These are phyloP conservation scores for Indicator maculatus DNA, from an alignment of 2,113 vertebrate species.

Conservation along the genomic window DNA sequence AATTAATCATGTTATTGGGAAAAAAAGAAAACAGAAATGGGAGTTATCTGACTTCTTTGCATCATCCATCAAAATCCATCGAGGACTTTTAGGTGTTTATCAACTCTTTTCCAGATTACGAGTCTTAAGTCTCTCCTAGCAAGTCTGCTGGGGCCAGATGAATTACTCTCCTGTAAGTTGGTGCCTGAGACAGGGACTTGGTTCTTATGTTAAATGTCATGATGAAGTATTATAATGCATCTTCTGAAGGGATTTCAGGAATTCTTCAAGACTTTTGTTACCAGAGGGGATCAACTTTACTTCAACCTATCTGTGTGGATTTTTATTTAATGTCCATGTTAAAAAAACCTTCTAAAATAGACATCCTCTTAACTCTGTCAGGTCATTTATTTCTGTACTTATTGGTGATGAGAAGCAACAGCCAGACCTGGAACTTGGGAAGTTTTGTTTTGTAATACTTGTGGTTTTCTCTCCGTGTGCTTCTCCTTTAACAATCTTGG, in stretches of 20 bases:
- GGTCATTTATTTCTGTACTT: background rate
- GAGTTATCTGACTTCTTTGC: background rate
- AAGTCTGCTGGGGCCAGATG: background rate
- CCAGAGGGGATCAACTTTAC: background rate
- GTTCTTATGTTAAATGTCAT: background rate
- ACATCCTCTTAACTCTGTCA: background rate
- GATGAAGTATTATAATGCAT: background rate
- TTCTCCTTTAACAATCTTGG: background rate
- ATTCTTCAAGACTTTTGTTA: background rate
- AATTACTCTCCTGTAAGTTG: background rate
- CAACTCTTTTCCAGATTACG: background rate
- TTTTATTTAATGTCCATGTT: background rate
- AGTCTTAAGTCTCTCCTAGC: background rate
- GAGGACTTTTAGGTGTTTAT: background rate
- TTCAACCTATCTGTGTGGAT: background rate
- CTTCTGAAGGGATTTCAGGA: background rate
- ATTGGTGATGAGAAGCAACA: background rate
- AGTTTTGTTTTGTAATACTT: background rate
- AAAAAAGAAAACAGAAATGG: background rate
- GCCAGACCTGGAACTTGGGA: background rate
- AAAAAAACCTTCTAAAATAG: background rate
- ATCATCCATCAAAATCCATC: background rate
- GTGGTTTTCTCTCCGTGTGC: fast-evolving
- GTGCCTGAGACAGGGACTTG: background rate
- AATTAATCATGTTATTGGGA: constrained; percentile 17